Evolutionary conservation across 2,888 invertebrate genomes (phyloP), one percentile per base, ranked within the genome.

Genomic region (Troides helena): DNA sequence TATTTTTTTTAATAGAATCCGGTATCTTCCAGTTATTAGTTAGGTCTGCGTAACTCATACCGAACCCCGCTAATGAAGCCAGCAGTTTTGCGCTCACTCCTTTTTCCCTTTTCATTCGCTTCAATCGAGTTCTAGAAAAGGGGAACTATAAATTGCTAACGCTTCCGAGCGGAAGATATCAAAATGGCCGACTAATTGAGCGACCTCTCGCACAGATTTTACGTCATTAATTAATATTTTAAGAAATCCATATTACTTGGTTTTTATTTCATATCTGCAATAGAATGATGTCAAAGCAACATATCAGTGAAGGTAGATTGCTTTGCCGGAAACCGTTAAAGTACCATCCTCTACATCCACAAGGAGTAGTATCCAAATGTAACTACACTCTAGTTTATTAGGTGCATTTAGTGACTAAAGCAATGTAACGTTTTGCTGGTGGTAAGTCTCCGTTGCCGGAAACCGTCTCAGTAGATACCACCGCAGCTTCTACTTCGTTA

Each of bases 41-140:
- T 59, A 60, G 23, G 65, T 73, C 53, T 69, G 71, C 70, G 67
- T 72, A 75, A 76, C 80, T 81, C 79, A 78, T 77, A 77, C 68
- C 75, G 74, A 79, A 43, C 78, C 78, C 78, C 70, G 76, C 75
- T 85, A 86, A 87, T 88, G 86, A 86, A 85, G 79, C 77, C 77
- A 71, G 81, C 80, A 81, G 81, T 85, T 83, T 82, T 73, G 80
- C 78, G 72, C 72, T 73, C 74, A 71, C 69, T 77, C 76, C 76
- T 76, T 78, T 67, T 74, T 77, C 80, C 78, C 81, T 85, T 86
- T 83, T 77, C 81, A 81, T 86, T 85, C 81, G 82, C 80, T 76
- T 79, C 80, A 79, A 82, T 81, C 81, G 81, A 84, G 83, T 84
- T 83, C 81, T 68, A 71, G 73, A 71, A 73, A 71, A 30, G 70